Base-by-base conservation (phyloP, 2,797 vertebrate species). In the Anniella stebbinsi region DNA sequence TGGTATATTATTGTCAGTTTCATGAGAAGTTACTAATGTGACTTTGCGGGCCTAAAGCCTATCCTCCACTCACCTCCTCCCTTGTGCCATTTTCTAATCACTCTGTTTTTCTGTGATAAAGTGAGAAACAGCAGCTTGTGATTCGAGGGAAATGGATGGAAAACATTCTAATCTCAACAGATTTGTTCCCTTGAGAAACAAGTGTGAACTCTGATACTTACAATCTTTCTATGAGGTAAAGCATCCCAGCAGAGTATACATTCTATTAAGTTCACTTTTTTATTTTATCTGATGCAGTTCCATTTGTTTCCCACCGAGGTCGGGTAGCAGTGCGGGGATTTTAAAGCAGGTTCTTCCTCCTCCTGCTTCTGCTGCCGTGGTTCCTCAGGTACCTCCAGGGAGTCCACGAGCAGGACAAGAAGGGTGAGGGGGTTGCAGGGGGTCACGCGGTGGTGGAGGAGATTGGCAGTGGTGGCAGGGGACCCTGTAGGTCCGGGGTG, bases 11-110 rank as follows among this genome's bases (percentile, higher is more conserved):
- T 57, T n/a, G 28, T 23, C 28, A 41, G 87, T 13, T 70, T 86
- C 77, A 84, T 18, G 51, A 57, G 76, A 92, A 87, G 38, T 4
- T 80, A 48, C 38, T 89, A 41, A 93, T 93, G 94, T 92, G 84
- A 82, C 30, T 87, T 88, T 83, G 72, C 80, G 66, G 23, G 3
- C 85, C 93, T 73, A 84, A 87, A 91, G 48, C 21, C 89, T 60
- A 88, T 88, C 36, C 84, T 21, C 23, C 38, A 70, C 88, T 5
- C 60, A 63, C 0, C 0, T 3, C 11, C 15, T n/a, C 11, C 2
- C n/a, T 13, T 23, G 5, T 75, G 60, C 63, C 30, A 48, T 84
- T 54, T 92, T 66, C 66, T 60, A 70, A 70, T 36, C 70, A 30
- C 12, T 83, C 45, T 63, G 88, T 60, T 51, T 92, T 70, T 78